Conservation (phyloP, 2,113 vertebrate genomes). For the Laticauda laticaudata region DNA sequence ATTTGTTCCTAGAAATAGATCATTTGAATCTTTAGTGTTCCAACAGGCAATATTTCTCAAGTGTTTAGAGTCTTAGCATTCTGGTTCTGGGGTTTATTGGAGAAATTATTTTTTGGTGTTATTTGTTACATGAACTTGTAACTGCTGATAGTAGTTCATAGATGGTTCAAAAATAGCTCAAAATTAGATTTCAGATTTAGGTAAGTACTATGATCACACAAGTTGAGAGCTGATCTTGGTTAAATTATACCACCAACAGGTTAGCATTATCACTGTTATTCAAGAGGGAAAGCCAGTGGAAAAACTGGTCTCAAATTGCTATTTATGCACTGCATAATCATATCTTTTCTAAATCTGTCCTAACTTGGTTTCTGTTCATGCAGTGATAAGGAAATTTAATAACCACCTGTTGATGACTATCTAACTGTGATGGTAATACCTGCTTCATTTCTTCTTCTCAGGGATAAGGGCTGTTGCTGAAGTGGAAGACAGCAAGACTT, state of each 20-base stretch:
- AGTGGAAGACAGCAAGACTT: not conserved
- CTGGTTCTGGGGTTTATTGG: not conserved
- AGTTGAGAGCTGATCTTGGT: conserved; percentile 5
- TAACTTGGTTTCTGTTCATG: conserved; percentile 38
- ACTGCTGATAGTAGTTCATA: not conserved
- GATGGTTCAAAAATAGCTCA: not conserved
- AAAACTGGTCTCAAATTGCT: conserved; percentile 30
- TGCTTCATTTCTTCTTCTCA: not conserved
- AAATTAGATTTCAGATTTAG: not conserved
- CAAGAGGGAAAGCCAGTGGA: not conserved
- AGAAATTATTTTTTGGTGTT: not conserved
- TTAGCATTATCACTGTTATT: conserved; percentile 23
- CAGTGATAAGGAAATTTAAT: conserved; percentile 54
- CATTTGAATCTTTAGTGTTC: not conserved
- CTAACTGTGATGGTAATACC: not conserved
- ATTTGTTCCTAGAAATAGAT: not conserved
- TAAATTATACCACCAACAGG: conserved; percentile 13
- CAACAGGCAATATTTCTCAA: not conserved
- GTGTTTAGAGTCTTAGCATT: not conserved
- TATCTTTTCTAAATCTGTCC: conserved; percentile 49
- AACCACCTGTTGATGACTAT: conserved; percentile 18
- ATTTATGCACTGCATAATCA: not conserved
- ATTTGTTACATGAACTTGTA: not conserved
- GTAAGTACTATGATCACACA: conserved; percentile 7
- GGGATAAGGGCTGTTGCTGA: not conserved